Conservation (phyloP, 2,888 invertebrate species). For the Slavum lentiscoides region DNA sequence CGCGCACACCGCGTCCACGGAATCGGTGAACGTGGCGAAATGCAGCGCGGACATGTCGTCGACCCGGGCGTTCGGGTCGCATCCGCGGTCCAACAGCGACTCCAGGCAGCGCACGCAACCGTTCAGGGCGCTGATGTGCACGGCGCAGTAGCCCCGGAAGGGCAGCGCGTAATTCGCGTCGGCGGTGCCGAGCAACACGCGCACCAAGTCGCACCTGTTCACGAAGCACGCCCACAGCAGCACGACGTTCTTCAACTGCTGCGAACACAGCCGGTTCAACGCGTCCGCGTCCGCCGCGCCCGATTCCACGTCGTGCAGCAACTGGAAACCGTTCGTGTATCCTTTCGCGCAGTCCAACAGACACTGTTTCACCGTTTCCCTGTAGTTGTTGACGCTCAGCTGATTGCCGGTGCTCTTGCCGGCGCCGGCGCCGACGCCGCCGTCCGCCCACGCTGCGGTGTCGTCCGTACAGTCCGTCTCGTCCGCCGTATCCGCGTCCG, state of each 20-base stretch:
- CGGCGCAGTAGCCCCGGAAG: constrained; percentile 5
- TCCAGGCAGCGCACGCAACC: constrained; percentile 23
- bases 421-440: not conserved
- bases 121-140: constrained; percentile 37
- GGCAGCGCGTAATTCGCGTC: constrained; percentile 16
- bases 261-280: not conserved
- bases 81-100: constrained; percentile 60
- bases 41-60: constrained; percentile 77
- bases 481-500: constrained; percentile 15
- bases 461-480: constrained; percentile 25
- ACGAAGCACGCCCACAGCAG: constrained; percentile 43
- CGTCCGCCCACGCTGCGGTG: not conserved
- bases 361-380: constrained; percentile 33
- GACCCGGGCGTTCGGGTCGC: constrained; percentile 71
- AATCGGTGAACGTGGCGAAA: constrained; percentile 88
- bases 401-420: constrained; percentile 20
- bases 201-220: constrained; percentile 10
- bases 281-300: not conserved
- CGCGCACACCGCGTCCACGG: constrained; percentile 77
- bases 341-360: constrained; percentile 34
- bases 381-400: constrained; percentile 43
- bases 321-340: constrained; percentile 36
- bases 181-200: not conserved
- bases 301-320: constrained; percentile 30
- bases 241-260: constrained; percentile 33